A percentile compares a stretch with the other conserved stretches of the same genome.
Conservation (phyloP, 2,797 vertebrate species). For the Gouania willdenowi region DNA sequence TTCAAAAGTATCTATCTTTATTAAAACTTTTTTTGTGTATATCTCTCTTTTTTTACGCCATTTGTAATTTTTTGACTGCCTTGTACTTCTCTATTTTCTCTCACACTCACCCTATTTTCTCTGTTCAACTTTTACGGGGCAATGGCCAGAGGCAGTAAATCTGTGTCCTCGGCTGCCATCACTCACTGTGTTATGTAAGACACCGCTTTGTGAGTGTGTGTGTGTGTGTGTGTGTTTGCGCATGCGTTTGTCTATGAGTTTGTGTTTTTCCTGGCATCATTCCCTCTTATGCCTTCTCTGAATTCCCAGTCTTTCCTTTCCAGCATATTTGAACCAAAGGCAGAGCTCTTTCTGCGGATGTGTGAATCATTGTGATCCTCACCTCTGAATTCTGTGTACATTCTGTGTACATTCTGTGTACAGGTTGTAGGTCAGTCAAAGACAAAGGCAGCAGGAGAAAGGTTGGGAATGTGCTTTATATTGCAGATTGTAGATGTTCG, state of each 20-base stretch:
- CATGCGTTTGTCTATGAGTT: constrained; percentile 3
- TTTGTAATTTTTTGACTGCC: constrained; percentile 23
- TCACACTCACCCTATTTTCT: constrained; percentile 53
- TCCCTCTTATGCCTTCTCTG: constrained; percentile 36
- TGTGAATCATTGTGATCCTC: constrained; percentile 1
- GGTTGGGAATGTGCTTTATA: not conserved
- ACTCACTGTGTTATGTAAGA: constrained; percentile 63
- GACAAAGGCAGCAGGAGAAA: not conserved
- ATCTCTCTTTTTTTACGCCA: too few species aligned
- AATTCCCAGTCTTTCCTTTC: constrained; percentile 29
- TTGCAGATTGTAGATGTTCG: not conserved
- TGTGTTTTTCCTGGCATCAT: constrained; percentile 31
- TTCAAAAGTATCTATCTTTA: too few species aligned
- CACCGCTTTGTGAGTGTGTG: constrained; percentile 19
- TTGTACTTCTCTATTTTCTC: constrained; percentile 41
- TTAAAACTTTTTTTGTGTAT: too few species aligned
- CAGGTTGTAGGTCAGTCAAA: too few species aligned
- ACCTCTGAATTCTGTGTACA: not conserved
- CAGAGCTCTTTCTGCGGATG: constrained; percentile 2
- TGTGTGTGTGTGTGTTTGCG: constrained; percentile 5
- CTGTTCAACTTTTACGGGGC: constrained; percentile 63
- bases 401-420: too few species aligned
- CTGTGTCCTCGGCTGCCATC: constrained; percentile 72
- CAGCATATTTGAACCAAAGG: not conserved
- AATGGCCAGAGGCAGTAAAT: constrained; percentile 66